These are phyloP conservation scores for Chorisops tibialis DNA, from an alignment of 2,888 invertebrate genomes.

Conservation along the genomic window DNA sequence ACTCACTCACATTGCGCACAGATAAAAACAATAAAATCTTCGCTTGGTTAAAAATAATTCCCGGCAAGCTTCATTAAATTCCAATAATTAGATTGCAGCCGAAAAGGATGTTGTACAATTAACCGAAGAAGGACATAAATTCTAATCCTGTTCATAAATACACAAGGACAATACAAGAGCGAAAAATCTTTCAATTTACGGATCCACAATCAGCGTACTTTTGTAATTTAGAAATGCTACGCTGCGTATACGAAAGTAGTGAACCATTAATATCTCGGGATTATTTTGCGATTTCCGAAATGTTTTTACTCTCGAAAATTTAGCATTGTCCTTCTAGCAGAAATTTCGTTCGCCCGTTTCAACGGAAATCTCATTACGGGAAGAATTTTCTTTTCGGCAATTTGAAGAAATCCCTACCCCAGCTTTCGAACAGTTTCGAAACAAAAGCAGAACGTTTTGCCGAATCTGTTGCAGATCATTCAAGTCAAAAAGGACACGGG, in stretches of 20 bases:
- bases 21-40: too few relatives aligned
- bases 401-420: slow-evolving; percentile 2
- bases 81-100: slow-evolving; percentile 6
- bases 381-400: slow-evolving; percentile 8
- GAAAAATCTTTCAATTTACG: slow-evolving; percentile 26
- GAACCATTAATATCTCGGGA: slow-evolving; percentile 29
- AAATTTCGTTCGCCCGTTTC: slow-evolving; percentile 12
- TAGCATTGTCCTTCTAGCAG: slow-evolving; percentile 21
- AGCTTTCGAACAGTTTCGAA: background rate
- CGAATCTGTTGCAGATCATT: slow-evolving; percentile 23
- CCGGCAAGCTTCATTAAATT: slow-evolving; percentile 15
- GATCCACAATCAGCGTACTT: slow-evolving; percentile 24
- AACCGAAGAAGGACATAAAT: slow-evolving; percentile 7
- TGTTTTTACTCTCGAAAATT: slow-evolving; percentile 7
- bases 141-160: slow-evolving; percentile 27
- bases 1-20: too few relatives aligned
- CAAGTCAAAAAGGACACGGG: slow-evolving; percentile 19
- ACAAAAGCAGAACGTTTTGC: slow-evolving; percentile 5
- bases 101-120: slow-evolving; percentile 1
- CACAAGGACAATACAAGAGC: slow-evolving; percentile 12
- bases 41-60: too few relatives aligned
- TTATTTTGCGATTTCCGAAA: slow-evolving; percentile 24
- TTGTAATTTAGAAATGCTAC: slow-evolving; percentile 22
- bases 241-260: slow-evolving; percentile 20
- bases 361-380: slow-evolving; percentile 4